Evolutionary conservation across 2,797 vertebrate genomes (phyloP), one percentile per base, ranked within the genome.

Genomic region (Sebastes kiyomatsui): DNA sequence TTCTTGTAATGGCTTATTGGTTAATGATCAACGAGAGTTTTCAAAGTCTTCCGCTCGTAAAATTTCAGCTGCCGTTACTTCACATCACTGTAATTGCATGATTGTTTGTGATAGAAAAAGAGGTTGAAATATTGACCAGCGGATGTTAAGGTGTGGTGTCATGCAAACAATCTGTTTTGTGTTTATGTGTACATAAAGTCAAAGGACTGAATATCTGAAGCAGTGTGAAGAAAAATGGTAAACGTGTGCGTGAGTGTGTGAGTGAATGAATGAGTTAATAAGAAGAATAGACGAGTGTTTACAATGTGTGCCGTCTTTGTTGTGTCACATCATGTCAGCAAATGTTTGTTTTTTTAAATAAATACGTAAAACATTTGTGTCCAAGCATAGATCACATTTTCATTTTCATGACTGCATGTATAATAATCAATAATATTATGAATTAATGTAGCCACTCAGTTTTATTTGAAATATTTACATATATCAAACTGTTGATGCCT

Each of bases 331-430:
- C 61, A 74, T 88, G 81, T 86, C 72, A 79, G 72, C 61, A 69
- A 3, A 58, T 35, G 61, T 81, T 42, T 75, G 54, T 83, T 91
- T 67, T 88, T 94, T 77, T 61, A 73, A 90, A 92, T 90, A 92
- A 90, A 93, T 71, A 75, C 80, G 25, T 89, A 72, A 84, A 90
- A 87, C 54, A 83, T 64, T 62, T 67, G 76, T 81, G 74, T 78
- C 25, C 10, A 75, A 61, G 22, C 4, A 70, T 49, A 30, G 72
- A 67, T 84, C 27, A 70, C 27, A 27, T 77, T 84, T 87, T 77
- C 5, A 60, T 85, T 79, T 22, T 14, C 20, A 54, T 33, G 2
- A 60, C 3, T 25, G 4, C 56, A 10, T 62, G 33, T 62, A 22
- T 32, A 28, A 46, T 55, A 12, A 74, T 71, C 7, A 35, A 54